Conservation (phyloP, 2,888 invertebrate species). For the Coenonympha arcania region DNA sequence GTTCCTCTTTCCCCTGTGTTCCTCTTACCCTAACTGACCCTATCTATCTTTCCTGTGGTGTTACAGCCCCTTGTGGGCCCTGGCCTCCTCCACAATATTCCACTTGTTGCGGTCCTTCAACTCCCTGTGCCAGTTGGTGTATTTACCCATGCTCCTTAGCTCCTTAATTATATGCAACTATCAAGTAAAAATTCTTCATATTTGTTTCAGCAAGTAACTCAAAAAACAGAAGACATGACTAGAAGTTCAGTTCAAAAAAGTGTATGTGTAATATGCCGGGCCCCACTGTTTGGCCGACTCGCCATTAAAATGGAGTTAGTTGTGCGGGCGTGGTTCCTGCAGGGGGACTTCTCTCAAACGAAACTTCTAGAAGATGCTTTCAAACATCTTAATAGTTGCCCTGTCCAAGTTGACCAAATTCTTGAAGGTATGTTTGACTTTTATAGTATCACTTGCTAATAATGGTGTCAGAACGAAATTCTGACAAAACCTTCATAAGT, state of each 20-base stretch:
- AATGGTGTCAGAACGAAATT: too few relatives aligned
- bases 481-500: too few relatives aligned
- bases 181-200: neutral
- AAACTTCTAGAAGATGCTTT: slow-evolving; percentile 92
- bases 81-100: too few relatives aligned
- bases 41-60: neutral
- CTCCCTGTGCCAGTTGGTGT: too few relatives aligned
- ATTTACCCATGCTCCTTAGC: too few relatives aligned
- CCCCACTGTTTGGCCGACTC: slow-evolving; percentile 94
- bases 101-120: too few relatives aligned
- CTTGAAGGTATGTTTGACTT: slow-evolving; percentile 67
- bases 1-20: too few relatives aligned
- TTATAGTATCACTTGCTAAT: too few relatives aligned
- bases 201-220: slow-evolving; percentile 87
- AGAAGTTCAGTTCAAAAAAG: slow-evolving; percentile 98
- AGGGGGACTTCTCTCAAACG: slow-evolving; percentile 92
- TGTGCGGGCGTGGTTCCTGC: slow-evolving; percentile 97
- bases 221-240: slow-evolving; percentile 95
- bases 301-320: slow-evolving; percentile 97
- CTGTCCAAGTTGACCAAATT: slow-evolving; percentile 71
- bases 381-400: slow-evolving; percentile 90
- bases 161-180: neutral
- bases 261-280: slow-evolving; percentile 92
- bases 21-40: too few relatives aligned
- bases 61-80: too few relatives aligned